Evolutionary conservation across 2,113 vertebrate genomes (phyloP).

Genomic region (Triplophysa tibetana): DNA sequence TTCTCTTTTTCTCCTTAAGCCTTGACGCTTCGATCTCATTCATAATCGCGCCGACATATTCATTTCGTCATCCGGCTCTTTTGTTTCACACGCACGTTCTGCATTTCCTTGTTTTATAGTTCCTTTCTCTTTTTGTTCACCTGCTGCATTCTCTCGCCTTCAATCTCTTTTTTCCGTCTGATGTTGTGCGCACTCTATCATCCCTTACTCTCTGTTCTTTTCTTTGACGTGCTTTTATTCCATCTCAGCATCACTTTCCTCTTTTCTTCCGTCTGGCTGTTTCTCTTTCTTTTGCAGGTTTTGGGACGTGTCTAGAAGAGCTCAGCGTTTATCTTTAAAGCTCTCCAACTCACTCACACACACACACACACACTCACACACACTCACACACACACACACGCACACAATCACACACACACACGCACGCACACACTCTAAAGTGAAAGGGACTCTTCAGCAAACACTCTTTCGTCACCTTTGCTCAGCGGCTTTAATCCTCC

Average conservation of each 20-base stretch:
- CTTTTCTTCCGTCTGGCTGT: constrained; percentile 54
- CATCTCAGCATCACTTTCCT: constrained; percentile 49
- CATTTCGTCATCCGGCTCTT: constrained; percentile 18
- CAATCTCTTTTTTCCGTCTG: constrained; percentile 4
- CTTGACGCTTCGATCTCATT: constrained; percentile 49
- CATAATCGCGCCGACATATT: constrained; percentile 51
- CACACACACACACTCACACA: background rate
- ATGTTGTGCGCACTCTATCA: background rate
- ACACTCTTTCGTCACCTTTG: constrained; percentile 32
- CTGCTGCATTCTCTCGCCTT: constrained; percentile 13
- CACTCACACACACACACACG: background rate
- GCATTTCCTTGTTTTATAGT: constrained; percentile 23
- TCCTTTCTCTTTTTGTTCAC: constrained; percentile 51
- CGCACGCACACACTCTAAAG: background rate
- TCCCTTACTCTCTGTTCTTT: constrained; percentile 58
- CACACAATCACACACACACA: background rate
- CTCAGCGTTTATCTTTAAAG: constrained; percentile 29
- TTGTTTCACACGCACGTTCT: background rate
- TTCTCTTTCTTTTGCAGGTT: constrained; percentile 55
- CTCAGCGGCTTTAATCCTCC: constrained; percentile 10
- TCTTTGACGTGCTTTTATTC: constrained; percentile 33
- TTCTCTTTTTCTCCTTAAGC: constrained; percentile 25
- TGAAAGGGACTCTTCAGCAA: constrained; percentile 2
- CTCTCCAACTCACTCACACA: constrained; percentile 15
- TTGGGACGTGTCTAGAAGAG: constrained; percentile 33